Percentiles rank a stretch among this genome's conserved stretches.
Conservation (phyloP, 2,797 vertebrate genomes). For the Manis crassicaudata region DNA sequence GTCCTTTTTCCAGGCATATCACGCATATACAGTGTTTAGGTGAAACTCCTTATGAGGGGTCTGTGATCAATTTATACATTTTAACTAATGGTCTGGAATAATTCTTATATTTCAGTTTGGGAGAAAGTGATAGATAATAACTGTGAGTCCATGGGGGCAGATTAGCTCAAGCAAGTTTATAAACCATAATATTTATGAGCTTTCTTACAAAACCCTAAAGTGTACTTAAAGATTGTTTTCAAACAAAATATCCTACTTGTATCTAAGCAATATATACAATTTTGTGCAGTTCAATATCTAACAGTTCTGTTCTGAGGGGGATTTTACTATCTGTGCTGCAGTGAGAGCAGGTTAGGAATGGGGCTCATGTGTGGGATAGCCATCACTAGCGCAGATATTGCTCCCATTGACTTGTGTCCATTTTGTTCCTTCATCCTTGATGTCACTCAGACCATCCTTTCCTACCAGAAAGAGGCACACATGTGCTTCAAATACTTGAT, state of each 20-base stretch:
- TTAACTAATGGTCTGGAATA: conserved; percentile 48
- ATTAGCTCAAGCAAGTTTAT: conserved; percentile 19
- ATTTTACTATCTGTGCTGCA: neutral
- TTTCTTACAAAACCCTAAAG: conserved; percentile 30
- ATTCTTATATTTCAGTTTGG: neutral
- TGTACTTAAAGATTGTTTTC: conserved; percentile 33
- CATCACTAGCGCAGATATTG: neutral
- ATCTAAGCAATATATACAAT: neutral
- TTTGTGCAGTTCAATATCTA: neutral
- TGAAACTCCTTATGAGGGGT: neutral
- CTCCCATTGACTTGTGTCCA: neutral
- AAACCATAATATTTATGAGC: conserved; percentile 25
- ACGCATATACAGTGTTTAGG: conserved; percentile 46
- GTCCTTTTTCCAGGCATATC: conserved; percentile 19
- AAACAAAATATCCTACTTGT: conserved; percentile 9
- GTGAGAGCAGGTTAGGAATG: neutral
- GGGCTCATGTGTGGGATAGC: neutral
- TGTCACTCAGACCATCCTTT: neutral
- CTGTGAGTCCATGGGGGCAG: neutral
- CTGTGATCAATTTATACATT: conserved; percentile 48
- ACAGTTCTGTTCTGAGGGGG: neutral
- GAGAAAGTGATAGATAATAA: conserved; percentile 52
- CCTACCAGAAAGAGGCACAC: neutral
- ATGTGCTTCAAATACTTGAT: neutral
- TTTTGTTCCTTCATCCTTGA: neutral